Evolutionary conservation across 2,797 vertebrate species (phyloP).

Genomic region (Falco biarmicus): DNA sequence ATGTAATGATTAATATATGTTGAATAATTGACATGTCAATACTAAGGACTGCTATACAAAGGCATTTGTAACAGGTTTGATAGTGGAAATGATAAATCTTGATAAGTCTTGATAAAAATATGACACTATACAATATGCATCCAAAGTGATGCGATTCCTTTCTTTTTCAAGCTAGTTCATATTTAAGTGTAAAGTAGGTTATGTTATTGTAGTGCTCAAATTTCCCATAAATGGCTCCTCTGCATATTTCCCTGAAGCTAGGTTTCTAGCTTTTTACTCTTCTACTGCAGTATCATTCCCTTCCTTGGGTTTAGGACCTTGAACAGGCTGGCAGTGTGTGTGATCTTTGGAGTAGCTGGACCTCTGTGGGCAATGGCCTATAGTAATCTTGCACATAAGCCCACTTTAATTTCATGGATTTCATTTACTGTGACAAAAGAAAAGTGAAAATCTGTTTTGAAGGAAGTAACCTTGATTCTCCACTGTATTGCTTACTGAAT

Average conservation of each 20-base stretch:
- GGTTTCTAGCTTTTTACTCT: not conserved
- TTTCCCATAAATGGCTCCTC: not conserved
- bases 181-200: not conserved
- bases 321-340: not conserved
- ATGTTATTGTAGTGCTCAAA: not conserved
- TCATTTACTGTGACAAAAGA: not conserved
- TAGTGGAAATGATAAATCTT: not conserved
- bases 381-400: not conserved
- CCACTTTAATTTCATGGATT: not conserved
- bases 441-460: not conserved
- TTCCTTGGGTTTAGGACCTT: not conserved
- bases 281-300: not conserved
- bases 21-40: not conserved
- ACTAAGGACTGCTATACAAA: not conserved
- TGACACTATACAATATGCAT: not conserved
- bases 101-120: not conserved
- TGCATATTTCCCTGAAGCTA: not conserved
- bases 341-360: not conserved
- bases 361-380: not conserved
- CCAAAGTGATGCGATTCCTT: not conserved
- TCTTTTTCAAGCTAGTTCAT: not conserved
- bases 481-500: not conserved
- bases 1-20: not conserved
- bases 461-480: not conserved
- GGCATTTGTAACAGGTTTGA: not conserved